Evolutionary conservation across 2,888 invertebrate species (phyloP).

Genomic region (Yponomeuta cagnagella): DNA sequence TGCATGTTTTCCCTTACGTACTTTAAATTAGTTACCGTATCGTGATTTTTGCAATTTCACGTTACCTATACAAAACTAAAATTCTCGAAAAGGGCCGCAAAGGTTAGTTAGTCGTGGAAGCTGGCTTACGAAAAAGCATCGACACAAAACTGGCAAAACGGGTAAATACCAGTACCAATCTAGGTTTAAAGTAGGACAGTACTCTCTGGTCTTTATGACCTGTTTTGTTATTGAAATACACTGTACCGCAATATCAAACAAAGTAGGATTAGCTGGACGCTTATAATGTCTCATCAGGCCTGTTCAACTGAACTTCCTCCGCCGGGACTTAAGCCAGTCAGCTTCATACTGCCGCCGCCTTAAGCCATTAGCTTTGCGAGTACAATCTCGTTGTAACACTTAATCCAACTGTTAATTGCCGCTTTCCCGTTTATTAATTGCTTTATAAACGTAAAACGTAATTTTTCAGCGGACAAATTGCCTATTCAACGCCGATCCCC

Average conservation of each 20-base stretch:
- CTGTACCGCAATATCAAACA: not conserved
- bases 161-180: too few relatives aligned
- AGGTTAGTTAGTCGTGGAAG: too few relatives aligned
- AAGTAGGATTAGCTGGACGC: not conserved
- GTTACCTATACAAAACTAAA: too few relatives aligned
- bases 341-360: constrained; percentile 23
- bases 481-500: not conserved
- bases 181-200: too few relatives aligned
- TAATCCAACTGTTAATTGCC: constrained; percentile 33
- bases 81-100: too few relatives aligned
- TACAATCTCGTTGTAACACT: constrained; percentile 30
- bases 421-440: constrained; percentile 23
- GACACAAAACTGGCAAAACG: too few relatives aligned
- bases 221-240: not conserved
- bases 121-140: too few relatives aligned
- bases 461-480: constrained; percentile 6
- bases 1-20: too few relatives aligned
- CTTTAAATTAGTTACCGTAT: too few relatives aligned
- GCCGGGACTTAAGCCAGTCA: not conserved
- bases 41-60: too few relatives aligned
- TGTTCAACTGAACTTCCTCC: not conserved
- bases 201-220: not conserved
- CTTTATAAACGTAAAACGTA: constrained; percentile 15
- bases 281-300: not conserved
- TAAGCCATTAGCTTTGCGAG: constrained; percentile 35